These are phyloP conservation scores for Dasypogon diadema DNA, from an alignment of 2,888 invertebrate genomes.

Conservation along the genomic window DNA sequence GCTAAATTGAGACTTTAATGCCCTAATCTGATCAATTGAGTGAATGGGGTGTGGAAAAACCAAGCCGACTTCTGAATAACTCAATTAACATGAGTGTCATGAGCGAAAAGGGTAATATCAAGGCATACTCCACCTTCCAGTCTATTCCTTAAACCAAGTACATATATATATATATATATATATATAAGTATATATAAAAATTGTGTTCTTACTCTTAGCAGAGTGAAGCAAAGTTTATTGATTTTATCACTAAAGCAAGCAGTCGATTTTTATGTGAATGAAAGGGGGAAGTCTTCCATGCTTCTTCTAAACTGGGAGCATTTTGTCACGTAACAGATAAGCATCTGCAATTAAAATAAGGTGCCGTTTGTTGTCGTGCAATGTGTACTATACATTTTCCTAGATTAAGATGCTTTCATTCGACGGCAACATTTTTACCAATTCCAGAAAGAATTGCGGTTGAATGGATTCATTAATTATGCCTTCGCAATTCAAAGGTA, in stretches of 20 bases:
- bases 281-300: constrained; percentile 13
- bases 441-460: too few relatives aligned
- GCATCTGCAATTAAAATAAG: constrained; percentile 49
- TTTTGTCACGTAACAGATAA: constrained; percentile 49
- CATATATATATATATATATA: neutral
- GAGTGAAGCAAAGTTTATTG: constrained; percentile 29
- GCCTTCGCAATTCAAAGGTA: too few relatives aligned
- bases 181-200: neutral
- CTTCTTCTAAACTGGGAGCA: constrained; percentile 29
- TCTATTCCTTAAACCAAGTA: neutral
- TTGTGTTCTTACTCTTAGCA: neutral
- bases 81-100: constrained; percentile 49
- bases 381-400: constrained; percentile 9
- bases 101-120: neutral
- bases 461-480: too few relatives aligned
- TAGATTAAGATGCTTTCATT: too few relatives aligned
- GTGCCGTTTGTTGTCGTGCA: constrained; percentile 31
- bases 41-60: constrained; percentile 35
- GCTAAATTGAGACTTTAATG: constrained; percentile 45
- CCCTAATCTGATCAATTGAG: constrained; percentile 47
- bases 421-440: too few relatives aligned
- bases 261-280: constrained; percentile 18
- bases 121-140: neutral
- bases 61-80: constrained; percentile 45
- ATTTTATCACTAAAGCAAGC: constrained; percentile 18